Evolutionary conservation across 2,888 invertebrate genomes (phyloP).

Genomic region (Phalera bucephala): DNA sequence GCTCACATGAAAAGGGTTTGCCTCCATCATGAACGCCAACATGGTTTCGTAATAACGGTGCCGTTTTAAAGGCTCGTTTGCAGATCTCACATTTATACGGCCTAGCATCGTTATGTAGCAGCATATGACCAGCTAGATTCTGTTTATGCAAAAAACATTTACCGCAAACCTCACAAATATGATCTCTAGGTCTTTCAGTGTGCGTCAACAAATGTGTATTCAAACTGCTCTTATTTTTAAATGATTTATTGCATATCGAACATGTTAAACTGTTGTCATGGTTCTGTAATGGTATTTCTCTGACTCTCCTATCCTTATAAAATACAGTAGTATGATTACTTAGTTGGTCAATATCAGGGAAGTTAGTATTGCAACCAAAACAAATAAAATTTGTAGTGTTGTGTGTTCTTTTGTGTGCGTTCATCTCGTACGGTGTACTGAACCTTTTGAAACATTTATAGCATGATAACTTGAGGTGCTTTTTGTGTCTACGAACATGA

Average conservation of each 20-base stretch:
- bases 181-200: conserved; percentile 59
- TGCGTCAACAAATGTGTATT: conserved; percentile 83
- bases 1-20: conserved; percentile 52
- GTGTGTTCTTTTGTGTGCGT: conserved; percentile 39
- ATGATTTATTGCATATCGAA: conserved; percentile 53
- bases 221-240: conserved; percentile 46
- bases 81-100: conserved; percentile 65
- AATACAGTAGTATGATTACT: conserved; percentile 42
- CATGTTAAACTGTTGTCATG: conserved; percentile 44
- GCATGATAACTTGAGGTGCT: conserved; percentile 77
- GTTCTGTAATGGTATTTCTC: conserved; percentile 28
- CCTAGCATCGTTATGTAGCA: conserved; percentile 48
- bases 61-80: conserved; percentile 50
- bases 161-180: conserved; percentile 64
- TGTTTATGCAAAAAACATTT: conserved; percentile 54
- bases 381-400: conserved; percentile 42
- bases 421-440: conserved; percentile 26
- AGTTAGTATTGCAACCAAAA: conserved; percentile 52
- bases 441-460: conserved; percentile 52
- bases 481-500: conserved; percentile 84
- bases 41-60: conserved; percentile 42
- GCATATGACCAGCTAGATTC: conserved; percentile 46
- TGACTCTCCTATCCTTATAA: conserved; percentile 38
- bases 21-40: conserved; percentile 46
- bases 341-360: conserved; percentile 41